Conservation (phyloP, 2,888 invertebrate species). For the Polymixis flavicincta region DNA sequence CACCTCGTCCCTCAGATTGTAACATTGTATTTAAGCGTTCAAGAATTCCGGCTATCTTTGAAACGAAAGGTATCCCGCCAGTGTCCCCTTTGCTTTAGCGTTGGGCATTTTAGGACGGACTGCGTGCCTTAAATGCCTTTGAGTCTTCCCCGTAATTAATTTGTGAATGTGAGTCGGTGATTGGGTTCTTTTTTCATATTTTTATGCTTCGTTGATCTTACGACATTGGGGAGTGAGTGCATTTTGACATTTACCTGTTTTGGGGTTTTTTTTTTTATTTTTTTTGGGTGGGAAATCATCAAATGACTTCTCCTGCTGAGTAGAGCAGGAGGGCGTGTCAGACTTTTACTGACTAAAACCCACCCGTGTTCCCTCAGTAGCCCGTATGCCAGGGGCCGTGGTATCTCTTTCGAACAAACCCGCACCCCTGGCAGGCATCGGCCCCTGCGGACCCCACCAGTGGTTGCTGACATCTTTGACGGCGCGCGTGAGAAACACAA, state of each 20-base stretch:
- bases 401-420: too few species aligned
- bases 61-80: constrained; percentile 72
- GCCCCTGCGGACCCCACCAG: too few species aligned
- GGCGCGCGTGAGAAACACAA: too few species aligned
- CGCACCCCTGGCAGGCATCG: too few species aligned
- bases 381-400: too few species aligned
- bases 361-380: too few species aligned
- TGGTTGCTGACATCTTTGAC: too few species aligned
- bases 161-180: constrained; percentile 53
- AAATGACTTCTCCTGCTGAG: too few species aligned
- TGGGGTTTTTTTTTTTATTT: too few species aligned
- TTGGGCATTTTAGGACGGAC: constrained; percentile 64
- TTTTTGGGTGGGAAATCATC: too few species aligned
- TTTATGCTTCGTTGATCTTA: constrained; percentile 13
- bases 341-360: too few species aligned
- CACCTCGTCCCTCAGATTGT: constrained; percentile 71
- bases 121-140: constrained; percentile 63
- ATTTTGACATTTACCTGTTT: neutral
- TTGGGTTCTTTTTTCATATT: constrained; percentile 34
- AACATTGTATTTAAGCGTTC: constrained; percentile 73
- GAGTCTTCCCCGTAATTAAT: constrained; percentile 63
- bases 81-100: constrained; percentile 62
- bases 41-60: constrained; percentile 73
- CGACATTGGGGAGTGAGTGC: neutral
- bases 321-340: too few species aligned